Evolutionary conservation across 35 echinoderm and acorn worm genomes (phyloP).

Genomic region (Stichopus chloronotus): DNA sequence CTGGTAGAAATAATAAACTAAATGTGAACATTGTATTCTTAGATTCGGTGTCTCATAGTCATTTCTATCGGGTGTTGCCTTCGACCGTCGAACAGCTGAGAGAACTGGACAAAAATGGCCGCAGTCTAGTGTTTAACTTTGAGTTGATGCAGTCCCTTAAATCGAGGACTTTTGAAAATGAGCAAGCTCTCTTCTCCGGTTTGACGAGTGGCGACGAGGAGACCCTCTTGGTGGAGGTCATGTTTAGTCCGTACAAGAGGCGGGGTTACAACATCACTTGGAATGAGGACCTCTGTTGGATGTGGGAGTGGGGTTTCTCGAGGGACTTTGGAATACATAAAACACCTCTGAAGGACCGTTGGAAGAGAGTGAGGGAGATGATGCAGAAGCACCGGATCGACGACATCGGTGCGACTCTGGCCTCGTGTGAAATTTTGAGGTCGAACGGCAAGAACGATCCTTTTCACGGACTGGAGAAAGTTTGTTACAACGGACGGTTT

Average conservation of each 20-base stretch:
- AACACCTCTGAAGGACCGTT: slow-evolving; percentile 57
- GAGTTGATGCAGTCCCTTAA: slow-evolving; percentile 89
- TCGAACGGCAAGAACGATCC: slow-evolving; percentile 78
- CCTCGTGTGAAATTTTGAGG: slow-evolving; percentile 84
- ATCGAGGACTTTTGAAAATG: slow-evolving; percentile 84
- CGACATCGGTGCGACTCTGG: slow-evolving; percentile 63
- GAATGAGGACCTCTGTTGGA: slow-evolving; percentile 87
- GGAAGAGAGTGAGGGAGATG: slow-evolving; percentile 69
- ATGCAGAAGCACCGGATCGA: slow-evolving; percentile 62
- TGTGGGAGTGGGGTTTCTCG: slow-evolving; percentile 88
- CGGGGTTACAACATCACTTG: slow-evolving; percentile 75
- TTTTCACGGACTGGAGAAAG: slow-evolving; percentile 69
- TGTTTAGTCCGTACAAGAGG: slow-evolving; percentile 69
- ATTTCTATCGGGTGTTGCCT: slow-evolving; percentile 81
- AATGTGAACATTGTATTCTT: slow-evolving; percentile 82
- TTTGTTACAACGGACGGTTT: slow-evolving; percentile 85
- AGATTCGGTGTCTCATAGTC: slow-evolving; percentile 92
- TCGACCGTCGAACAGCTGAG: slow-evolving; percentile 62
- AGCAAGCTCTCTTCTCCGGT: slow-evolving; percentile 77
- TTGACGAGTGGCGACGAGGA: slow-evolving; percentile 58
- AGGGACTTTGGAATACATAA: slow-evolving; percentile 77
- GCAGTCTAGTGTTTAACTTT: slow-evolving; percentile 71
- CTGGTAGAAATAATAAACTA: slow-evolving; percentile 21
- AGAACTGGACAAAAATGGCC: slow-evolving; percentile 46
- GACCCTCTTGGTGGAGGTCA: slow-evolving; percentile 48